These are phyloP conservation scores for Cephus pulcher DNA, from an alignment of 2,888 invertebrate species.

Conservation along the genomic window DNA sequence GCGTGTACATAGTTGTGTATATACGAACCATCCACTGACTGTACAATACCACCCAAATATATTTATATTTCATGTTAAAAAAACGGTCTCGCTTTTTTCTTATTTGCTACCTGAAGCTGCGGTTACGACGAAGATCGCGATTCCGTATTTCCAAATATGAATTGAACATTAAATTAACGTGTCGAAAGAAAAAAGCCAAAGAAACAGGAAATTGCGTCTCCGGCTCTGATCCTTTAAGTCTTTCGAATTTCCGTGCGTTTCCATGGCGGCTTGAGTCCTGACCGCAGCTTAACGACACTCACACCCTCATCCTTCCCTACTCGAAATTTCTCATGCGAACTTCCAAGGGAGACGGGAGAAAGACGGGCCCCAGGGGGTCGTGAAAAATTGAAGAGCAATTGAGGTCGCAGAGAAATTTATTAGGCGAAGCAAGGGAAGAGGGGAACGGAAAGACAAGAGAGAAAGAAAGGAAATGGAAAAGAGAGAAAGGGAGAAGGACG, in stretches of 20 bases:
- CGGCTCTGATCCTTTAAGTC: too few species aligned
- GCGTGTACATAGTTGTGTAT: constrained; percentile 33
- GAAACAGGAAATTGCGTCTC: too few species aligned
- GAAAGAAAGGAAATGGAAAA: not conserved
- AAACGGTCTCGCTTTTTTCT: constrained; percentile 4
- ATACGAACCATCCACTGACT: constrained; percentile 58
- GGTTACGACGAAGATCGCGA: not conserved
- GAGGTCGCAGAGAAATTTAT: not conserved
- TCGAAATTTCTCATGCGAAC: too few species aligned
- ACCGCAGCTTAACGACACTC: too few species aligned
- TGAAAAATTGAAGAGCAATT: constrained; percentile 3
- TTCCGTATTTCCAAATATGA: too few species aligned
- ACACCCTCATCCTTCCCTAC: too few species aligned
- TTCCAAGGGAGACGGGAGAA: too few species aligned
- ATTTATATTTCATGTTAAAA: constrained; percentile 62
- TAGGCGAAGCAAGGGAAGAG: not conserved
- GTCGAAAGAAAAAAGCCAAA: too few species aligned
- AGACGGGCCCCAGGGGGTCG: not conserved
- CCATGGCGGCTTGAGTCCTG: too few species aligned
- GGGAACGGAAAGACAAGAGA: not conserved
- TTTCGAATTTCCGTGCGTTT: too few species aligned
- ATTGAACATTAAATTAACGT: too few species aligned
- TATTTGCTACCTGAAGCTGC: constrained; percentile 5
- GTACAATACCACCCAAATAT: constrained; percentile 62
- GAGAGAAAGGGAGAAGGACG: not conserved